Evolutionary conservation across 1,140 invertebrate genomes (phyloP), one percentile per base, ranked within the genome.

Genomic region (Lasioglossum baleicum): DNA sequence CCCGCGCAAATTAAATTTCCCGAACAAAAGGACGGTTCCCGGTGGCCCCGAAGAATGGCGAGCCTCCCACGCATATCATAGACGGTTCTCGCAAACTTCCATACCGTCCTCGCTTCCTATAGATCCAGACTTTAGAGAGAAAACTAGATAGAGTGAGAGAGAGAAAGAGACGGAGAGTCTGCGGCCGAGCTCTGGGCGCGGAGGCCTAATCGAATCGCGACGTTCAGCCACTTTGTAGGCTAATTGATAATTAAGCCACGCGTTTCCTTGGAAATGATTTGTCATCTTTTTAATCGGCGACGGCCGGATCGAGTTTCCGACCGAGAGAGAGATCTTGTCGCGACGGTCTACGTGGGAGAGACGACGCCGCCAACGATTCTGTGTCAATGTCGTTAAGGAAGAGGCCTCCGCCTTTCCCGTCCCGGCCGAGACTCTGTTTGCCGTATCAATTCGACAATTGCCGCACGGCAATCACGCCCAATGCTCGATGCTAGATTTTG

Each of bases 261-360:
- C 53, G 63, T 63, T 84, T 84, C 35, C 83, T 84, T 84, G 83
- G 58, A 81, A 84, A 83, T 80, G 77, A 84, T 84, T 83, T 76
- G 77, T 61, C 68, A 68, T 26, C 31, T 51, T 31, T 58, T 44
- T 70, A 26, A 75, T 72, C 69, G 51, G 42, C 35, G 31, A 42
- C 44, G 51, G 51, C 51, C 15, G 71, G 65, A 70, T 83, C 44
- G 51, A 31, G 48, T 83, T 83, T 65, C 75, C 31, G 35, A 44
- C 22, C 44, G 8, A 48, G 13, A 60, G 13, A 60, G 13, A 60
- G 63, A 73, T 56, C 44, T 51, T 64, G n/a, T 74, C 35, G 60
- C 22, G 44, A 13, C 5, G 40, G 11, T n/a, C 40, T n/a, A 66
- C 53, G 75, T 69, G 64, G 51, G 65, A 15, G 53, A 40, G 63